Conservation (phyloP, 2,113 vertebrate species). For the Opisthocomus hoazin region DNA sequence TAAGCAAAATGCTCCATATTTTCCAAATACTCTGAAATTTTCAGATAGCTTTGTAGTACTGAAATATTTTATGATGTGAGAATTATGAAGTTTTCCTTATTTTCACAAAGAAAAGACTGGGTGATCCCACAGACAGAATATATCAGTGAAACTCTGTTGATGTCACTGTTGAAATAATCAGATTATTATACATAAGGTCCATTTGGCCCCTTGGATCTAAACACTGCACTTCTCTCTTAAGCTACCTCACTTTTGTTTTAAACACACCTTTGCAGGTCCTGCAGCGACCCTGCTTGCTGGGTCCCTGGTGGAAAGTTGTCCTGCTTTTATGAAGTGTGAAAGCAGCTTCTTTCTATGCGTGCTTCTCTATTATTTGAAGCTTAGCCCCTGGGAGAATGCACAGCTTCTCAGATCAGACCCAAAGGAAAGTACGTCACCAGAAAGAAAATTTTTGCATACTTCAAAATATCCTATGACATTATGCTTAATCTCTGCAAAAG, state of each 20-base stretch:
- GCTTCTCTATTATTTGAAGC: background rate
- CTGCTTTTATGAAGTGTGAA: constrained; percentile 38
- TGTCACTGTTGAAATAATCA: background rate
- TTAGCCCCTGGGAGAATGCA: background rate
- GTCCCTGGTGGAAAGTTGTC: constrained; percentile 20
- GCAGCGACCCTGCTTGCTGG: background rate
- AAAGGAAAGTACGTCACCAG: background rate
- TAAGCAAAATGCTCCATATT: background rate
- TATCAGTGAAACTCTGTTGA: background rate
- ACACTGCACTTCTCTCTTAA: background rate
- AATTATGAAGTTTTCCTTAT: background rate
- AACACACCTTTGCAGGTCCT: constrained; percentile 3
- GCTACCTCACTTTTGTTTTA: constrained; percentile 2
- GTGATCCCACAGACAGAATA: background rate
- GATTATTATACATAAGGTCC: background rate
- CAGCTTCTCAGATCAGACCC: background rate
- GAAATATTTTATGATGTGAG: background rate
- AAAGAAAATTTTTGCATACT: background rate
- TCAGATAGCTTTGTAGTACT: background rate
- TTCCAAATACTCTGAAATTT: background rate
- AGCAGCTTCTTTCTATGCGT: background rate
- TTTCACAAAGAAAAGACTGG: background rate
- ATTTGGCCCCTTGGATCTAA: background rate
- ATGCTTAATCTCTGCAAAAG: constrained; percentile 3
- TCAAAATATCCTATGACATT: background rate